These are phyloP conservation scores for Desmodus rotundus DNA, from an alignment of 2,113 vertebrate genomes.

Conservation along the genomic window DNA sequence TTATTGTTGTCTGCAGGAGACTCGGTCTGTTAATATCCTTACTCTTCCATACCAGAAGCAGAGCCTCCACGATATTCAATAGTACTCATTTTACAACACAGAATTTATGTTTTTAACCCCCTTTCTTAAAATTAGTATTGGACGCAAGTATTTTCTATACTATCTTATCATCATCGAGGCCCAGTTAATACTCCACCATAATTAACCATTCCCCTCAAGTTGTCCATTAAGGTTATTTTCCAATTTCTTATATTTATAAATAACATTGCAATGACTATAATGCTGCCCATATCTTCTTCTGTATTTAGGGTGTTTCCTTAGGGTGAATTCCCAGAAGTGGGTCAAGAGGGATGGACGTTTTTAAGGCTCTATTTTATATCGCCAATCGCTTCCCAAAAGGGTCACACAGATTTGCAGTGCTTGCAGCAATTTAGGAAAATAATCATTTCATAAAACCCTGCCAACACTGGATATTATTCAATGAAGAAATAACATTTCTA, in stretches of 20 bases:
- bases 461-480: slow-evolving; percentile 54
- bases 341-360: slow-evolving; percentile 48
- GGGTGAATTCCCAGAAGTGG: slow-evolving; percentile 53
- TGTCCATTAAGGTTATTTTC: not conserved
- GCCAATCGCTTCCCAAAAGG: slow-evolving; percentile 64
- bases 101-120: not conserved
- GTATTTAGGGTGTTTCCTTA: slow-evolving; percentile 25
- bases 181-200: not conserved
- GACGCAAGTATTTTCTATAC: not conserved
- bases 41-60: not conserved
- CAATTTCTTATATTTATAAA: slow-evolving; percentile 2
- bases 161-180: not conserved
- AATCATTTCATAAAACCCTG: slow-evolving; percentile 52
- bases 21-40: not conserved
- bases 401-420: slow-evolving; percentile 46
- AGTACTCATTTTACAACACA: not conserved
- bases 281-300: not conserved
- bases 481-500: slow-evolving; percentile 49
- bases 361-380: slow-evolving; percentile 43
- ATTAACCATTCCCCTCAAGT: not conserved
- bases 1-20: not conserved
- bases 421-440: slow-evolving; percentile 56
- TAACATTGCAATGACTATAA: not conserved
- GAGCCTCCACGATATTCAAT: not conserved
- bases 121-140: not conserved